These are phyloP conservation scores for Drosophila ercepeae DNA, from an alignment of 1,140 invertebrate species.

Conservation along the genomic window DNA sequence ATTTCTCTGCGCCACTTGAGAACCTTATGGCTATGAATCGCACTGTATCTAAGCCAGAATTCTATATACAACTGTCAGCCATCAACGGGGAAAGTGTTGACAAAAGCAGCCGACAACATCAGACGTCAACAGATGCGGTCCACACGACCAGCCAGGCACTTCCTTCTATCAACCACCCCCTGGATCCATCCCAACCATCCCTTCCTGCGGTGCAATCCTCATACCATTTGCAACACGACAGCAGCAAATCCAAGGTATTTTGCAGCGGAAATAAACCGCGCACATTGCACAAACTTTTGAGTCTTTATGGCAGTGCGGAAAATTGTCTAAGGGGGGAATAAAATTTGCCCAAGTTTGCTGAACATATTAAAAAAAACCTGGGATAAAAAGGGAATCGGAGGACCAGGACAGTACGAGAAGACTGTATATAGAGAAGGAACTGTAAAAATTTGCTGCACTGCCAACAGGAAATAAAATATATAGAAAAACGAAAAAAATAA, in stretches of 20 bases:
- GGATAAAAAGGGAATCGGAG: slow-evolving; percentile 11
- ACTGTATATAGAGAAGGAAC: slow-evolving; percentile 50
- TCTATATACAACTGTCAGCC: slow-evolving; percentile 55
- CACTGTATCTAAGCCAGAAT: slow-evolving; percentile 20
- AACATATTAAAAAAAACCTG: slow-evolving; percentile 72
- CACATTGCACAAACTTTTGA: slow-evolving; percentile 70
- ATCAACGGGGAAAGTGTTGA: slow-evolving; percentile 74
- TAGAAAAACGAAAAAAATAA: slow-evolving; percentile 48
- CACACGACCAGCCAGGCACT: slow-evolving; percentile 33
- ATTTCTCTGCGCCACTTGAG: neutral
- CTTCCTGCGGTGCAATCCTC: neutral
- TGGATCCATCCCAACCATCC: too few relatives aligned
- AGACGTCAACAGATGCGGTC: slow-evolving; percentile 77
- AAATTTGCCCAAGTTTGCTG: slow-evolving; percentile 72
- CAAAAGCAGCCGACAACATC: slow-evolving; percentile 77
- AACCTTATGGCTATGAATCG: slow-evolving; percentile 6
- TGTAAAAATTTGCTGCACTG: slow-evolving; percentile 70
- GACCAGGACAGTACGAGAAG: neutral
- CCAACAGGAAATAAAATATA: slow-evolving; percentile 75
- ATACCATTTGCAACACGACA: neutral
- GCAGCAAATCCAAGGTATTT: slow-evolving; percentile 76
- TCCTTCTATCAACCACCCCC: slow-evolving; percentile 9
- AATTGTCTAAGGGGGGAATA: slow-evolving; percentile 61
- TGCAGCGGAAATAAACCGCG: slow-evolving; percentile 79
- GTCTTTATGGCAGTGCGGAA: slow-evolving; percentile 78